Evolutionary conservation across 2,113 vertebrate species (phyloP).

Genomic region (Amblyornis subalaris): DNA sequence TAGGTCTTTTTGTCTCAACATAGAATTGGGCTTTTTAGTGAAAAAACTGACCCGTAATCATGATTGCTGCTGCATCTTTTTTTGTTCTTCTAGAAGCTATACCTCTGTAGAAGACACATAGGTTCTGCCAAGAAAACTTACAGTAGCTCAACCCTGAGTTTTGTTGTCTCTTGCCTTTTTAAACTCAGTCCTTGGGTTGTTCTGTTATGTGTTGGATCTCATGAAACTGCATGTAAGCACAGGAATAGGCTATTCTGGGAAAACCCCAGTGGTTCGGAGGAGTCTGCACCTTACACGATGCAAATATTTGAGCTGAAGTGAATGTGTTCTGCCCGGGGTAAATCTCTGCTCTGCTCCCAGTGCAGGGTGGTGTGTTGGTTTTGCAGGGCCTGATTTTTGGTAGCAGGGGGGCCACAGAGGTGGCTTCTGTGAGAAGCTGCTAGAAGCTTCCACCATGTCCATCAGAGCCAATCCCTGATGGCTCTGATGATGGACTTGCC

Average conservation of each 20-base stretch:
- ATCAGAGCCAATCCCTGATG: too few species aligned
- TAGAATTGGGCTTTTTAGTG: background rate
- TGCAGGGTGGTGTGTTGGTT: background rate
- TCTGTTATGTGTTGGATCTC: background rate
- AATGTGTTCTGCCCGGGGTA: background rate
- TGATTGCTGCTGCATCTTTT: background rate
- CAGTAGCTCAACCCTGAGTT: background rate
- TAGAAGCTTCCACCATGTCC: too few species aligned
- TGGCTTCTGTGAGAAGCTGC: too few species aligned
- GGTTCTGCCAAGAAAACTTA: background rate
- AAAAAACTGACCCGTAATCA: background rate
- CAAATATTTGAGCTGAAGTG: background rate
- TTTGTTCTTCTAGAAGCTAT: background rate
- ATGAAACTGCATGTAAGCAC: background rate
- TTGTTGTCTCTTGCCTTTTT: background rate
- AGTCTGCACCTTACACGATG: background rate
- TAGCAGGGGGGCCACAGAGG: too few species aligned
- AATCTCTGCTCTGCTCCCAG: background rate
- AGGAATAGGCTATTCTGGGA: background rate
- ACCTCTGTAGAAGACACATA: background rate
- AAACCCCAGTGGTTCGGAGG: background rate
- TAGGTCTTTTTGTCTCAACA: background rate
- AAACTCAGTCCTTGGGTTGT: background rate
- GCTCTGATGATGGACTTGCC: too few species aligned
- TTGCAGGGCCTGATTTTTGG: too few species aligned